Conservation (phyloP, 2,888 invertebrate genomes). For the Scaptomyza tumidula region DNA sequence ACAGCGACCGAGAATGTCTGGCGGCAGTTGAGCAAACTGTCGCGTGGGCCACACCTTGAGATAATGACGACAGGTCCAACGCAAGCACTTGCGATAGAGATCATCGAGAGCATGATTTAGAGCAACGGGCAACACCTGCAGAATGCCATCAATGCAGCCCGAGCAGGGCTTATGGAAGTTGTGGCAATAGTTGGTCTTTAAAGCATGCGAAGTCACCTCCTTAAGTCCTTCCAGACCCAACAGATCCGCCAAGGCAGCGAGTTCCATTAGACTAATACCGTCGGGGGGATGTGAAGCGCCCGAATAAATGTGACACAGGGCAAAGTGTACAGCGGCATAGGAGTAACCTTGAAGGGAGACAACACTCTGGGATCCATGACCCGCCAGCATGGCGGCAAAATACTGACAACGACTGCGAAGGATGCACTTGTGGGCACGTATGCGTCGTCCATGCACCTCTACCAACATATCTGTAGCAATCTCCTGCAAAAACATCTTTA, state of each 20-base stretch:
- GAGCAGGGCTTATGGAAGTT: slow-evolving; percentile 97
- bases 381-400: slow-evolving; percentile 95
- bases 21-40: slow-evolving; percentile 93
- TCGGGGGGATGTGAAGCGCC: slow-evolving; percentile 95
- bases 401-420: slow-evolving; percentile 95
- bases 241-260: slow-evolving; percentile 95
- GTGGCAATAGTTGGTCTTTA: slow-evolving; percentile 96
- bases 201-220: slow-evolving; percentile 94
- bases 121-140: slow-evolving; percentile 94
- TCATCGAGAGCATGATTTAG: slow-evolving; percentile 94
- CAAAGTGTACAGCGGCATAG: slow-evolving; percentile 94
- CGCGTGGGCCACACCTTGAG: slow-evolving; percentile 95
- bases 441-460: slow-evolving; percentile 92
- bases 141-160: slow-evolving; percentile 93
- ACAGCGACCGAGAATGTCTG: slow-evolving; percentile 93
- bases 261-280: slow-evolving; percentile 92
- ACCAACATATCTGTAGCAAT: slow-evolving; percentile 94
- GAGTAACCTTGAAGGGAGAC: slow-evolving; percentile 93
- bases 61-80: slow-evolving; percentile 95
- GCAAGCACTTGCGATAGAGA: slow-evolving; percentile 92
- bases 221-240: slow-evolving; percentile 95
- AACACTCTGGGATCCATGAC: slow-evolving; percentile 93
- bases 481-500: slow-evolving; percentile 96
- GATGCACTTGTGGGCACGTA: slow-evolving; percentile 96
- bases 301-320: slow-evolving; percentile 96